Percentiles rank a stretch among this genome's conserved stretches.
Evolutionary conservation across 2,113 vertebrate genomes (phyloP).

Genomic region (Alosa alosa): DNA sequence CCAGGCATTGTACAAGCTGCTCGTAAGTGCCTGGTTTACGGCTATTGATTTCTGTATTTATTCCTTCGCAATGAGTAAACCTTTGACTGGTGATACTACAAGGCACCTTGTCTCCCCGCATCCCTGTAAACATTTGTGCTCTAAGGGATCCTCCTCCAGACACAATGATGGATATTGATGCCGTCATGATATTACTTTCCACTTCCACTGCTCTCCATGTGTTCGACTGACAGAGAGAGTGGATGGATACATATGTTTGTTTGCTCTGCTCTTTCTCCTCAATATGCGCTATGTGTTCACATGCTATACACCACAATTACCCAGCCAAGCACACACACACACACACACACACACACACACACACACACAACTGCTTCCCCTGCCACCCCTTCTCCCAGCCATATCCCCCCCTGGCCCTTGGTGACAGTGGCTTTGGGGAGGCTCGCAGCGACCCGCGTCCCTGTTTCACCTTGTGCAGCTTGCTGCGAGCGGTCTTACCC

Average conservation of each 20-base stretch:
- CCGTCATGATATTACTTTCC: conserved; percentile 1
- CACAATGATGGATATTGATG: conserved; percentile 6
- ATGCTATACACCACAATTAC: not conserved
- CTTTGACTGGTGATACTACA: conserved; percentile 9
- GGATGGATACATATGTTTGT: conserved; percentile 4
- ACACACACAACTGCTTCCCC: conserved; percentile 6
- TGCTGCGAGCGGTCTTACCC: conserved; percentile 44
- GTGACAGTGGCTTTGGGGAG: conserved; percentile 41
- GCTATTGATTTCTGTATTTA: conserved; percentile 39
- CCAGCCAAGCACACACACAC: not conserved
- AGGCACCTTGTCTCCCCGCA: conserved; percentile 15
- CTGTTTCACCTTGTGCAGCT: conserved; percentile 46
- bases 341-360: too few species aligned
- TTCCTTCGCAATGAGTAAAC: conserved; percentile 30
- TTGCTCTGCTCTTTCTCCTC: not conserved
- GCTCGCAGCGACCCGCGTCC: conserved; percentile 42
- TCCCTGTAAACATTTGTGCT: not conserved
- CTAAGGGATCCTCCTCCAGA: not conserved
- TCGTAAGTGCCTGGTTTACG: conserved; percentile 43
- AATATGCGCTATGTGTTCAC: conserved; percentile 9
- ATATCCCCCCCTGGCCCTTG: conserved; percentile 21
- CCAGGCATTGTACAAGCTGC: conserved; percentile 30
- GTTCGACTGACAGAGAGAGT: not conserved
- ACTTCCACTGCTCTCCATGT: not conserved
- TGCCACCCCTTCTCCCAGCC: not conserved